Base-by-base conservation (phyloP, 2,113 vertebrate genomes). In the Atherinomorus stipes region DNA sequence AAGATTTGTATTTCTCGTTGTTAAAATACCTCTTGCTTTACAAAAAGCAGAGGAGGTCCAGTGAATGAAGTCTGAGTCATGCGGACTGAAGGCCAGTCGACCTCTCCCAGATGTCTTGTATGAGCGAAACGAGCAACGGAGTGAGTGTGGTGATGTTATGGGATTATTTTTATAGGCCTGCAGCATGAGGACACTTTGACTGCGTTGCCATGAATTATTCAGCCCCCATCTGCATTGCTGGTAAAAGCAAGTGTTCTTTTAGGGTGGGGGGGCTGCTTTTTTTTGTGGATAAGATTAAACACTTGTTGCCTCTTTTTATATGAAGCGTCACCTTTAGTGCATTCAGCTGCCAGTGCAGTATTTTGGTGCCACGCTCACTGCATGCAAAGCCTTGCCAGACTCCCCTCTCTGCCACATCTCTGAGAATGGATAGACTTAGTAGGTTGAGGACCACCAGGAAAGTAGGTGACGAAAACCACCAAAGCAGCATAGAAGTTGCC, bases 81-180 rank as follows among this genome's bases (percentile, higher is more conserved):
- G 22, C 62, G 70, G 63, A 76, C 82, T 68, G 22, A 80, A 81
- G 80, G 75, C 80, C 80, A 52, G 78, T 76, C 65, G 26, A 49
- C 81, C 44, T 84, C 58, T 87, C 88, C 88, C 88, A 80, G 79
- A 83, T 91, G 90, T 66, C 83, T 76, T 84, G 85, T 88, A 61
- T 68, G 58, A 80, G 68, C 12, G 21, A 81, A 38, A 58, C 63
- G 3, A 82, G 85, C 74, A n/a, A 72, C 56, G 69, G 78, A 79
- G 85, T 72, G 65, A 91, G 71, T 71, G 77, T 83, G 79, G 89
- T 91, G 88, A 89, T 92, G 87, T 90, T 88, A 86, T 90, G 84
- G 85, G 82, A 89, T 89, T 88, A 78, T 84, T 86, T 93, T 91
- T 90, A 91, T 87, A 87, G 80, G 92, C 81, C 80, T 70, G 78